Conservation (phyloP, 2,797 vertebrate species). For the Sebastes baramenuke region DNA sequence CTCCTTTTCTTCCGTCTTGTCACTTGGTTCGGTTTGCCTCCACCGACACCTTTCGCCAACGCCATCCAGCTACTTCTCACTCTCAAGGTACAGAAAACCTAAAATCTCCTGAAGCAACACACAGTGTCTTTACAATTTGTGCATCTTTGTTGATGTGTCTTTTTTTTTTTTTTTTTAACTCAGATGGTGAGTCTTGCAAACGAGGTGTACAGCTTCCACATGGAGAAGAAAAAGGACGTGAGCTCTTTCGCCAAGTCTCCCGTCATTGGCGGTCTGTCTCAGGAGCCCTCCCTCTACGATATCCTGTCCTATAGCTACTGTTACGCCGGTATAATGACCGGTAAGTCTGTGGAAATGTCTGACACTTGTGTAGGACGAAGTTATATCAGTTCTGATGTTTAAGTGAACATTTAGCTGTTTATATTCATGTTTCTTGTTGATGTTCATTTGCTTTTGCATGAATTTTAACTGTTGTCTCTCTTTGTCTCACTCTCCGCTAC, state of each 20-base stretch:
- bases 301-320: slow-evolving; percentile 92
- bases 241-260: slow-evolving; percentile 82
- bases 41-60: slow-evolving; percentile 89
- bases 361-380: neutral
- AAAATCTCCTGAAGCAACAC: no score
- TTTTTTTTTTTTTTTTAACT: slow-evolving; percentile 19
- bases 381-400: neutral
- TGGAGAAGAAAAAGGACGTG: slow-evolving; percentile 87
- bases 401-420: neutral
- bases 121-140: neutral
- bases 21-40: slow-evolving; percentile 82
- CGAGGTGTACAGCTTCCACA: slow-evolving; percentile 86
- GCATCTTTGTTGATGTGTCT: neutral
- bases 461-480: slow-evolving; percentile 78
- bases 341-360: slow-evolving; percentile 69
- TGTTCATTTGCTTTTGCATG: slow-evolving; percentile 72
- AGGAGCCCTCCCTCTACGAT: slow-evolving; percentile 86
- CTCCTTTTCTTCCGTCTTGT: slow-evolving; percentile 90
- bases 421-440: slow-evolving; percentile 20
- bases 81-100: slow-evolving; percentile 83
- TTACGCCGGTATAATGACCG: slow-evolving; percentile 92
- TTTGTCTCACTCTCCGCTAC: slow-evolving; percentile 77
- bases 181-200: slow-evolving; percentile 94
- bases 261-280: slow-evolving; percentile 76
- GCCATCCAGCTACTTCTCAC: slow-evolving; percentile 91